Evolutionary conservation across 92 coral and sea anemone genomes (phyloP), one percentile per base, ranked within the genome.

Genomic region (Pocillopora meandrina): DNA sequence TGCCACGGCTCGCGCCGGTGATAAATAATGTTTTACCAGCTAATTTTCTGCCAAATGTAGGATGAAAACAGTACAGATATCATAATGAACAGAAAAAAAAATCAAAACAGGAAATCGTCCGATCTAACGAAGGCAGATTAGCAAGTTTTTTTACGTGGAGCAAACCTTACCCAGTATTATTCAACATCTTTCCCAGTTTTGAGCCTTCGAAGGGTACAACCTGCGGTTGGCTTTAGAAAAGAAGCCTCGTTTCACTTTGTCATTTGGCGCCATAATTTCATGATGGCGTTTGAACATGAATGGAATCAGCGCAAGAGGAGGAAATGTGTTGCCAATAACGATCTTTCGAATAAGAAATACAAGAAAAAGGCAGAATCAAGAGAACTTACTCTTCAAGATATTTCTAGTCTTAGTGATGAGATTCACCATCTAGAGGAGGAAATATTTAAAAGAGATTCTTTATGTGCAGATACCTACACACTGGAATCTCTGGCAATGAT

Each of bases 1-100:
- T 96, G 18, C 98, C 98, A 66, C 98, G 94, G 65, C 98, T 94
- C 35, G 98, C 95, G 21, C 98, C 98, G 52, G 98, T 92, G 47
- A 96, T 96, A 84, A 96, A 96, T 16, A 96, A 15, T 3, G 98
- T 96, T 86, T 94, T 94, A 9, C 98, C 98, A 19, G 98, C 95
- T 47, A 96, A 80, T 87, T 96, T 91, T 65, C 98, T 96, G 23
- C n/a, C 12, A 69, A 69, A 69, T 16, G 31, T 0, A 33, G 70
- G 16, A 12, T 10, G 47, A 9, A 33, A 3, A 6, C 34, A 55
- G 42, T 2, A 20, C 6, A 11, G 10, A 17, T 5, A 31, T 72
- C 16, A 12, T 57, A 17, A n/a, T 1, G 5, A n/a, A 12, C 15
- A 9, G 21, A 18, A 14, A 15, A 20, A 17, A 60, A 12, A 26